Conservation (phyloP, 2,113 vertebrate genomes). For the Gobio gobio region DNA sequence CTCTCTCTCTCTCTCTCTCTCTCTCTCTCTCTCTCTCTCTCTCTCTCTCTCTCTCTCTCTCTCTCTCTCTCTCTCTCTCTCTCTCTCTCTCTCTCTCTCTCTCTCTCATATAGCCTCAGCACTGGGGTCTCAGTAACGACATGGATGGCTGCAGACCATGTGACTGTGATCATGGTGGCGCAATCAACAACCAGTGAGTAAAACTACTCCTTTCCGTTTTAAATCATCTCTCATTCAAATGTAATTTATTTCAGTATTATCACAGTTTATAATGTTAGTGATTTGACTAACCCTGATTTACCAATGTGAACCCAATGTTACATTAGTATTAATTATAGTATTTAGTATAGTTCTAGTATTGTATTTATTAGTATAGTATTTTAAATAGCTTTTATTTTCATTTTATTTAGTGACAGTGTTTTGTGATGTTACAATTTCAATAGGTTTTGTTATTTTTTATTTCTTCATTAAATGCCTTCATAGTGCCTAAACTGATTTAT, state of each 20-base stretch:
- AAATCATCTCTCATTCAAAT: not conserved
- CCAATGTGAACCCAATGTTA: too few species aligned
- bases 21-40: conserved; percentile 22
- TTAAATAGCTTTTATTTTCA: not conserved
- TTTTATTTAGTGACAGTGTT: not conserved
- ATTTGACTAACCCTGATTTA: too few species aligned
- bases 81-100: conserved; percentile 44
- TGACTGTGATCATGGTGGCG: conserved; percentile 93
- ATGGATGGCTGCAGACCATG: conserved; percentile 93
- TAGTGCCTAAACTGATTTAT: not conserved
- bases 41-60: conserved; percentile 37
- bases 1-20: conserved; percentile 37
- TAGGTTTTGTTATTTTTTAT: too few species aligned
- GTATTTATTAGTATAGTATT: too few species aligned
- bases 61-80: conserved; percentile 27
- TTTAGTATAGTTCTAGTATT: too few species aligned
- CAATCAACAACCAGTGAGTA: conserved; percentile 89
- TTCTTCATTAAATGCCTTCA: not conserved
- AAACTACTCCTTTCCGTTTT: not conserved
- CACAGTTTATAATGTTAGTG: not conserved
- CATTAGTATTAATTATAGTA: too few species aligned
- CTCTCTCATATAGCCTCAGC: conserved; percentile 79
- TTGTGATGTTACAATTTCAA: not conserved
- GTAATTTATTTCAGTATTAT: not conserved
- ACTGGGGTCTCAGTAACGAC: conserved; percentile 97